Evolutionary conservation across 2,888 invertebrate species (phyloP), one percentile per base, ranked within the genome.

Genomic region (Rhimphoctona megacephalus): DNA sequence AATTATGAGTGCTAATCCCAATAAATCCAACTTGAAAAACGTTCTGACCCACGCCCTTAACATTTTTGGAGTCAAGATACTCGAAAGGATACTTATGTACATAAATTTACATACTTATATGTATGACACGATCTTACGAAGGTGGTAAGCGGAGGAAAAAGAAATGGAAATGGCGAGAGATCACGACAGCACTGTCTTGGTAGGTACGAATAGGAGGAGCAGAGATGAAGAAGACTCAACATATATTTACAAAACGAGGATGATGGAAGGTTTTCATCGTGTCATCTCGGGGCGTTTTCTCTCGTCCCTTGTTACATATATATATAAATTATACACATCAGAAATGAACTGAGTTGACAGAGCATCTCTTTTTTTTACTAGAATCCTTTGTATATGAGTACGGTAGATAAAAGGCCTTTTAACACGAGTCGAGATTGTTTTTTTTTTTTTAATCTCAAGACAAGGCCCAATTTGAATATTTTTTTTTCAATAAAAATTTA

Each of bases 201-300:
- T 30, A n/a, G 46, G 30, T 22, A 43, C 30, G 43, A 43, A 76
- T 43, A 49, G 77, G 77, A 77, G 64, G 49, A 64, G 64, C 46
- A n/a, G 64, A 77, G 46, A 52, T 66, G 33, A 49, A 66, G n/a
- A 33, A 49, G 77, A 66, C 17, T 36, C 36, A n/a, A 43, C 22
- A 11, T 36, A 22, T 46, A 36, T 66, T 46, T 77, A 57, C 33
- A 25, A 46, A 66, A 36, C 33, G 11, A 61, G 43, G 46, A 67
- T 67, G 67, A 61, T 61, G 25, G 39, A 64, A 67, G 30, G 39
- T 72, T 39, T 64, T 30, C 70, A 78, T 43, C 77, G 52, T 25
- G 66, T 66, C 25, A 78, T 83, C n/a, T 61, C 57, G 25, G 54
- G 78, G 66, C 72, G 66, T 83, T 83, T 39, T 69, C 77, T 83